Base-by-base conservation (phyloP, 2,113 vertebrate genomes). In the Phylloscopus trochiloides region DNA sequence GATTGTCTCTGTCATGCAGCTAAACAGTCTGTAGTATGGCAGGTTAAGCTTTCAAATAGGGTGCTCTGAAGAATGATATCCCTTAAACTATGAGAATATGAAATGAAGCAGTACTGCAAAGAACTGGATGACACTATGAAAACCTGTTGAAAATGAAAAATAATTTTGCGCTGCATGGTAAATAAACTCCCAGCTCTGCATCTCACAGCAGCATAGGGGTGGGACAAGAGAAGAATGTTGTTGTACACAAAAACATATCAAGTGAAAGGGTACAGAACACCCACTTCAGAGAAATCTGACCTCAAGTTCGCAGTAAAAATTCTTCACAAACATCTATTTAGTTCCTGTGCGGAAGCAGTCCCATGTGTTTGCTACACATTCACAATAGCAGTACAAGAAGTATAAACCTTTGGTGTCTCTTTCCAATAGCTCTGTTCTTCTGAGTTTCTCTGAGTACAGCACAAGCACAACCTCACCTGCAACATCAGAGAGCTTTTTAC, bases 171-270 rank as follows among this genome's bases (percentile, higher is more conserved):
- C 16, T 80, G 28, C 31, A 21, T 0, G 1, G 74, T 50, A 96
- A 93, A 96, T 21, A 77, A 91, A 84, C 29, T 72, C 40, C 36
- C 48, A 92, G 58, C 22, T 59, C 43, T 36, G 54, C 36, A 90
- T 79, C 87, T 83, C 84, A 80, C 25, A 91, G 95, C 68, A 96
- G 68, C 90, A 86, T 5, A 90, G 34, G 92, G 94, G 93, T 95
- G 92, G 86, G 77, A 72, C 81, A 68, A 90, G 50, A 83, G 74
- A 97, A 96, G 91, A 92, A 95, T 91, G 75, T n/a, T 79, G 71
- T 4, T 82, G 88, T 85, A 91, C 66, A 96, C 80, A 92, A 94
- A 96, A 96, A 82, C 45, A 74, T 47, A 95, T 59, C 71, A 90
- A 95, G 57, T 47, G 77, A 63, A 67, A 94, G 91, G 42, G 34